Conservation (phyloP, 2,888 invertebrate genomes). For the Tortricodes alternella region DNA sequence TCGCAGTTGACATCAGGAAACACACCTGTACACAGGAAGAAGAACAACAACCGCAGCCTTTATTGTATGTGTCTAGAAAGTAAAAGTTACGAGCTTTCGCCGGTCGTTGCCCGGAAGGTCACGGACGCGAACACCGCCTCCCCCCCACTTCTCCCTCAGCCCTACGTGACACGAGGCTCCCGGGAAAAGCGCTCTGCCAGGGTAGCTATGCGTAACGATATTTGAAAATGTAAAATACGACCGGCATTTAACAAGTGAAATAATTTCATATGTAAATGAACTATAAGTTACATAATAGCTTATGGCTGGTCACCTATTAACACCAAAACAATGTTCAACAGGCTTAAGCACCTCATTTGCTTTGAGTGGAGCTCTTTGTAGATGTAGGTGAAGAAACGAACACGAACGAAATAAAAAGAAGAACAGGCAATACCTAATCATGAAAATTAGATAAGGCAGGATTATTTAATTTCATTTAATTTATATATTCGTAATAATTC, state of each 20-base stretch:
- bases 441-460: no score
- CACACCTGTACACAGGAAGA: conserved; percentile 6
- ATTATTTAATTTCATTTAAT: no score
- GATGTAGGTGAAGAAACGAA: no score
- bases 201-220: background rate
- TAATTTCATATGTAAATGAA: background rate
- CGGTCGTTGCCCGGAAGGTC: conserved; percentile 48
- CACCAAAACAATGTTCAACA: background rate
- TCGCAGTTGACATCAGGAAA: conserved; percentile 1
- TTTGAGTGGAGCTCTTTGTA: no score
- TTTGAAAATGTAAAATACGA: background rate
- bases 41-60: conserved; percentile 7
- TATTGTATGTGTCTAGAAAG: conserved; percentile 3
- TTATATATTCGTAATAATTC: no score
- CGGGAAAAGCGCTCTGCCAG: background rate
- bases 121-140: conserved; percentile 38
- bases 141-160: conserved; percentile 4
- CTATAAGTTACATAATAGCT: background rate
- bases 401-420: no score
- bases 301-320: background rate
- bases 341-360: background rate
- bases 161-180: background rate
- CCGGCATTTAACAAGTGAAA: background rate
- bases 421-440: no score
- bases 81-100: conserved; percentile 42